phyloP scores from a whole-genome alignment of 2,888 invertebrate species.

The Portevinia maculata region DNA sequence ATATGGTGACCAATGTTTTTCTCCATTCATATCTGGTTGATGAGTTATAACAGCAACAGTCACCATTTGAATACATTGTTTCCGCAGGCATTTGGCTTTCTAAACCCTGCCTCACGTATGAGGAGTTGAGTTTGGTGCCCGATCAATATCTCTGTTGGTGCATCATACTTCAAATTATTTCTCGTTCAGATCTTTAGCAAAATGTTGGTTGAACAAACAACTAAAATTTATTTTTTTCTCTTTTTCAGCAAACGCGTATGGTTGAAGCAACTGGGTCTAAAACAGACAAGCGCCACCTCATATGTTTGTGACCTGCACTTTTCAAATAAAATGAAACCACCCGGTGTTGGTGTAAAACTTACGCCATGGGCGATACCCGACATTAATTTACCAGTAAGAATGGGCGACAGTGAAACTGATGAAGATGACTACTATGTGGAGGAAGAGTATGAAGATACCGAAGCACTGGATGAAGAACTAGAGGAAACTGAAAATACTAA shows the following conservation, averaged over 20 bases:
- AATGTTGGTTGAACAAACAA: too few species aligned
- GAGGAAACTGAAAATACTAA: background rate
- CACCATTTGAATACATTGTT: too few species aligned
- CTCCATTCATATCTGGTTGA: too few species aligned
- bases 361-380: slow-evolving; percentile 59
- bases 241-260: slow-evolving; percentile 48
- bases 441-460: background rate
- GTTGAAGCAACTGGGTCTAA: slow-evolving; percentile 51
- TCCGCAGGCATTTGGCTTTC: too few species aligned
- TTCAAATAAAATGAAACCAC: slow-evolving; percentile 39
- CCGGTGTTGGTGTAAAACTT: background rate
- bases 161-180: too few species aligned
- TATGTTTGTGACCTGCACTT: slow-evolving; percentile 53
- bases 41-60: too few species aligned
- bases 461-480: background rate
- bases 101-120: too few species aligned
- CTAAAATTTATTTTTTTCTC: too few species aligned
- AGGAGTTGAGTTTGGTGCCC: too few species aligned
- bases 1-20: too few species aligned
- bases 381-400: slow-evolving; percentile 34
- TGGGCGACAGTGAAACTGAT: background rate
- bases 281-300: background rate
- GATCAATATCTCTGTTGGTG: too few species aligned
- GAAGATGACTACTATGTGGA: slow-evolving; percentile 11
- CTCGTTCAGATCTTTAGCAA: too few species aligned